A percentile compares a stretch with the other conserved stretches of the same genome.
Conservation (phyloP, 2,113 vertebrate genomes). For the Sminthopsis crassicaudata region DNA sequence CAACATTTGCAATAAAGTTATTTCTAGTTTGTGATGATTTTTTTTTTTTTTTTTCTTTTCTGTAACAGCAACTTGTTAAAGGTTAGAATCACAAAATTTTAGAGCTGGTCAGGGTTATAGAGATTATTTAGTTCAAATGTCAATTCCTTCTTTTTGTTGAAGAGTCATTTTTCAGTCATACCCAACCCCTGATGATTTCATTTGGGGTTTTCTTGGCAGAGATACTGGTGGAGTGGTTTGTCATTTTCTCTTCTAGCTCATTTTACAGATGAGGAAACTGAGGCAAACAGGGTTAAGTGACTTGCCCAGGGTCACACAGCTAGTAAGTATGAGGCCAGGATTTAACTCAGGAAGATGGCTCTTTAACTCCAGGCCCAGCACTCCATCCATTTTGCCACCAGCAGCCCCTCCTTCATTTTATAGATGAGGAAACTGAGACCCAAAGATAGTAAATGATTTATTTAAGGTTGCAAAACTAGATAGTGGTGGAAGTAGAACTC, state of each 20-base stretch:
- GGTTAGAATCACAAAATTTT: not conserved
- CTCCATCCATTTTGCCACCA: no score
- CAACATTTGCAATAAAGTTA: not conserved
- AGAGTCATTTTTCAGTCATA: no score
- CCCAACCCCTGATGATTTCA: not conserved
- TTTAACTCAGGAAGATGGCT: not conserved
- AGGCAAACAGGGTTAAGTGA: not conserved
- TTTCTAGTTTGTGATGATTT: not conserved
- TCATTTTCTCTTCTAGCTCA: not conserved
- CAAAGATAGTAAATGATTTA: not conserved
- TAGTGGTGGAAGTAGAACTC: not conserved
- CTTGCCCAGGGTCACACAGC: not conserved
- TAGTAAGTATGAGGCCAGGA: no score
- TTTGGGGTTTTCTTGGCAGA: not conserved
- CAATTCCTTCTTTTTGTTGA: not conserved
- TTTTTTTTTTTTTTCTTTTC: not conserved
- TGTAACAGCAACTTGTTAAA: not conserved
- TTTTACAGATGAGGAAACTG: not conserved
- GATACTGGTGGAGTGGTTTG: not conserved
- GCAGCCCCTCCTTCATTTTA: not conserved
- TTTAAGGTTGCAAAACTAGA: not conserved
- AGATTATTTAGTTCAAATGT: not conserved
- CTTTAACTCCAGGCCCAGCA: not conserved
- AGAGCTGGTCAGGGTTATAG: not conserved
- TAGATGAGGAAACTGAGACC: not conserved